phyloP scores from a whole-genome alignment of 2,113 vertebrate genomes.

The Forbesichthys papilliferus region DNA sequence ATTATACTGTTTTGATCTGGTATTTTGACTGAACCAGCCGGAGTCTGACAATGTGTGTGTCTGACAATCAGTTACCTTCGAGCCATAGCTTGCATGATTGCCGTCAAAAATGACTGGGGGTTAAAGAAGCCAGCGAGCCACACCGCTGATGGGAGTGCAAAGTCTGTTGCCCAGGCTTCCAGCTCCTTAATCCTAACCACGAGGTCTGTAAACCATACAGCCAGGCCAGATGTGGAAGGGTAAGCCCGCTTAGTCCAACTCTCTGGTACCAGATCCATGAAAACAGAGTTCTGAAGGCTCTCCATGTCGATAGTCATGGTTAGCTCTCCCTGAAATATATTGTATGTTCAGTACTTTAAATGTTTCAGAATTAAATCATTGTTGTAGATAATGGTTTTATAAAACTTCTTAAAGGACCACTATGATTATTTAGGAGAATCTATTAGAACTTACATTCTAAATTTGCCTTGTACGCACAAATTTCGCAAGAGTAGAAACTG shows the following conservation, averaged over 20 bases:
- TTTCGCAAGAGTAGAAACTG: too few relatives aligned
- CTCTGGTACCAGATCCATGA: constrained; percentile 63
- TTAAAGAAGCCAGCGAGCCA: constrained; percentile 81
- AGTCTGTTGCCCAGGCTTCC: constrained; percentile 76
- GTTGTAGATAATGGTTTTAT: background rate
- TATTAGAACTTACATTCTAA: too few relatives aligned
- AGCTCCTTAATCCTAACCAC: constrained; percentile 76
- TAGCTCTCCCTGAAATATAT: constrained; percentile 49
- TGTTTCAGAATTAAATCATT: background rate
- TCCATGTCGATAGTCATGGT: constrained; percentile 78
- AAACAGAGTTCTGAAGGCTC: constrained; percentile 70
- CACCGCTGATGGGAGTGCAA: constrained; percentile 71
- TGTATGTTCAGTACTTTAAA: too few relatives aligned
- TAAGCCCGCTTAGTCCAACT: constrained; percentile 74
- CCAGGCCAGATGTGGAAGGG: constrained; percentile 73
- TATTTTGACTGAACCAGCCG: too few relatives aligned
- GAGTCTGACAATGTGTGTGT: too few relatives aligned
- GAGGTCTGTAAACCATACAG: constrained; percentile 72
- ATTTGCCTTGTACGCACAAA: too few relatives aligned
- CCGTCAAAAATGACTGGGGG: constrained; percentile 80
- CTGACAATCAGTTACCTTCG: too few relatives aligned
- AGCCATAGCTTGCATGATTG: constrained; percentile 41
- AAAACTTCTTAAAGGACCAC: too few relatives aligned
- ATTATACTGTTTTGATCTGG: too few relatives aligned
- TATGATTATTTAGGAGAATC: too few relatives aligned